Base-by-base conservation (phyloP, 2,113 vertebrate genomes). In the Benitochromis conjunctus region DNA sequence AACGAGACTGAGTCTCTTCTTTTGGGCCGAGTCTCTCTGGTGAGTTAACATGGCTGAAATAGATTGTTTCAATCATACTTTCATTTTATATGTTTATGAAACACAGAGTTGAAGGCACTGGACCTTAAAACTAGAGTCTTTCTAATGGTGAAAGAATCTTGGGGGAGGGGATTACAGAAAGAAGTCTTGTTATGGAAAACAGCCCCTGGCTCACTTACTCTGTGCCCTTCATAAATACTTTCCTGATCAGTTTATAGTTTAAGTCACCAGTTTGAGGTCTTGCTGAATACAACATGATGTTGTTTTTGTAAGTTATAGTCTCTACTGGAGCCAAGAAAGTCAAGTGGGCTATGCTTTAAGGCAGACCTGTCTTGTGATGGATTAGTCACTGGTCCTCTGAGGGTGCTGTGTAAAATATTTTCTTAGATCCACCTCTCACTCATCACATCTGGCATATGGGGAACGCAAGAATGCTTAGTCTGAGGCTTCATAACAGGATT, bases 1-100 rank as follows among this genome's bases (percentile, higher is more conserved):
- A 98, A 99, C 4, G 99, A 99, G 95, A 99, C 99, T 0, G 98
- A 99, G 84, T 98, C 97, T 29, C 96, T 99, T 13, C 95, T 99
- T 29, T 92, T 98, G 74, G 98, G 98, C 84, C 96, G 97, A 85
- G 97, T 98, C 88, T 98, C 98, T 92, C 93, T 99, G 98, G 98
- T 99, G 95, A 97, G 88, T 83, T 41, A 18, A 16, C 24, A 34
- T 57, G 7, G 4, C 31, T 54, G 14, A 69, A 18, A 51, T 53
- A 11, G 55, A 53, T 81, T 24, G 8, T 26, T 71, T 21, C 3
- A 57, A 48, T 43, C 14, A 24, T 48, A 74, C 66, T 48, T 74
- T 74, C 8, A 48, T 18, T 29, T 74, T 7, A 62, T 62, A 62
- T 36, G 18, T 64, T 62, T 36, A 36, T 64, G 60, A 36, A 36